Evolutionary conservation across 2,888 invertebrate genomes (phyloP), one percentile per base, ranked within the genome.

Genomic region (Notodonta dromedarius): DNA sequence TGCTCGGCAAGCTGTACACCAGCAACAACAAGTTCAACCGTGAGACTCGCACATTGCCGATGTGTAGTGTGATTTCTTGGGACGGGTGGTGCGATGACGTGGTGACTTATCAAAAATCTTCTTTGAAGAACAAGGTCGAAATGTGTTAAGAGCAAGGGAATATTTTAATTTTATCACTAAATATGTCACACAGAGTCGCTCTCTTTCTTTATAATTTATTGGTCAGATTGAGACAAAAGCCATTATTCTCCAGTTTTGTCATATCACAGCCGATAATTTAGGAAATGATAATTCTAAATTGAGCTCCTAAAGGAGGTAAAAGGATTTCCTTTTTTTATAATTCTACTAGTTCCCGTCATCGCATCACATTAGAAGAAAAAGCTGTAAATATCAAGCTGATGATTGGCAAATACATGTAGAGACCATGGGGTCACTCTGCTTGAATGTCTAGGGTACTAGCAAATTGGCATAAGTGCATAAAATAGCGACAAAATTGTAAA

Each of bases 1-100:
- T 96, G 32, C 86, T 96, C 46, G 95, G 95, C 71, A 94, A 89
- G 62, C 85, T 94, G 2, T 94, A 93, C 81, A 92, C 94, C 69
- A 93, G 92, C 83, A 89, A 91, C 82, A 85, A 78, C 72, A 92
- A 93, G 81, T 93, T 93, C 78, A 93, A 93, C 87, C 93, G 93
- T 93, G 87, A 92, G 92, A 72, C 57, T 74, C 63, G 62, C 60
- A 68, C 63, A 65, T 71, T 63, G 65, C 58, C 66, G 62, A 60
- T 56, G 61, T 58, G 58, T 61, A 50, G 51, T 24, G 44, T 54
- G 61, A 59, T 52, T 13, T 39, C 50, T 44, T 62, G 39, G 57
- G 54, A 24, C 39, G 4, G 52, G 58, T 69, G 71, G 63, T 69
- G 69, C 59, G 62, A 63, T 69, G 67, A 68, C 59, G 62, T 69